Base-by-base conservation (phyloP, 64 coral and sea anemone genomes). In the Dendronephthya gigantea region DNA sequence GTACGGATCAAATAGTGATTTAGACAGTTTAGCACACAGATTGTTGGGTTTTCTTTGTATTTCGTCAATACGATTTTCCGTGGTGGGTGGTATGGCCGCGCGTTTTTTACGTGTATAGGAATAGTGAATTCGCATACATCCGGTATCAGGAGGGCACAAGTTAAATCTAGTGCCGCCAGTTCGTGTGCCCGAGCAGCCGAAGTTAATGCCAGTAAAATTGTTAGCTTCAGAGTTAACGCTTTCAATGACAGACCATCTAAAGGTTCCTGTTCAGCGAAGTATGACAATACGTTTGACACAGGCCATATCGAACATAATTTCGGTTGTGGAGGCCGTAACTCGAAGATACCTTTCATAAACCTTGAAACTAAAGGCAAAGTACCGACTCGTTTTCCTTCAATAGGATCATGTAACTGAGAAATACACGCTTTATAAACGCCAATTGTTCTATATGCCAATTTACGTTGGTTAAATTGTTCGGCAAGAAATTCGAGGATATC, bases 401-500 rank as follows among this genome's bases (percentile, higher is more conserved):
- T n/a, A n/a, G n/a, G n/a, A n/a, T n/a, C n/a, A n/a, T n/a, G n/a
- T n/a, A n/a, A n/a, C n/a, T n/a, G n/a, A n/a, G n/a, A n/a, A n/a
- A n/a, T n/a, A n/a, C n/a, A n/a, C n/a, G n/a, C n/a, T 37, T 76
- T 76, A 76, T 76, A 76, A 37, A 76, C 69, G 1, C 69, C 69
- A 5, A 76, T 28, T 31, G 69, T 76, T 39, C 40, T 30, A 1
- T 39, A 1, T 86, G 34, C 15, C 23, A 35, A 23, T 37, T 3
- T 35, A 23, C 35, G 23, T 23, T 29, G 4, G 11, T 17, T 2
- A 37, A 76, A 76, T 3, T 34, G 58, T 5, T 66, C 58, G 5
- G 58, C 6, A 7, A 66, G 58, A 30, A 66, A 66, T 30, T 6
- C 4, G 6, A 66, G 14, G 14, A 66, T 17, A 5, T n/a, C 58